Conservation (phyloP, 2,888 invertebrate species). For the Tenthredo scrophulariae region DNA sequence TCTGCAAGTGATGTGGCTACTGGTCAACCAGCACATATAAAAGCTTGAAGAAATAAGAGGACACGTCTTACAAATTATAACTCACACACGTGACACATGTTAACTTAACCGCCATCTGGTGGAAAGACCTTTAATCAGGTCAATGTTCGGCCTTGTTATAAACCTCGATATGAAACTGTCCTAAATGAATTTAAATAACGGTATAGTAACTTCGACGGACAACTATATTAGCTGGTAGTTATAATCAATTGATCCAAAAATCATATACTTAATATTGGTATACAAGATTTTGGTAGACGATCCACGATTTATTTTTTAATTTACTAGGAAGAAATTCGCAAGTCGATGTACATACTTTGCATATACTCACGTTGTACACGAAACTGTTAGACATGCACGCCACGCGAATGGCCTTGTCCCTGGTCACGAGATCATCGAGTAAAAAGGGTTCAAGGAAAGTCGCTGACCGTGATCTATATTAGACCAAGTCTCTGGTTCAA, state of each 20-base stretch:
- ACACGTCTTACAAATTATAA: not conserved
- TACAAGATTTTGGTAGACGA: not conserved
- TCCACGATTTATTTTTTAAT: not conserved
- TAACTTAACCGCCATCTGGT: slow-evolving; percentile 2
- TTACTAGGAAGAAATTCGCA: not conserved
- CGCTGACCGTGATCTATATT: slow-evolving; percentile 29
- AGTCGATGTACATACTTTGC: not conserved
- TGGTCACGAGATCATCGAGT: not conserved
- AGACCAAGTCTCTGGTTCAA: not conserved
- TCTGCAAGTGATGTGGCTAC: slow-evolving; percentile 5
- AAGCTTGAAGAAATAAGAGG: not conserved
- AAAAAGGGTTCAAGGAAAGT: slow-evolving; percentile 40
- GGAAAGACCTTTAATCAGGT: slow-evolving; percentile 40
- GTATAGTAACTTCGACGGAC: not conserved
- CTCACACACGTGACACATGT: not conserved
- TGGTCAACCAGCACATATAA: not conserved
- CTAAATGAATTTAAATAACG: slow-evolving; percentile 3
- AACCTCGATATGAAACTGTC: not conserved
- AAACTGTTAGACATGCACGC: not conserved
- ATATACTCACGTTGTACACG: slow-evolving; percentile 12
- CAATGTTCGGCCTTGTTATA: slow-evolving; percentile 18
- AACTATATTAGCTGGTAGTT: not conserved
- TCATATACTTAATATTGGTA: not conserved
- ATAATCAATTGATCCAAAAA: not conserved
- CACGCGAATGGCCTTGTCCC: slow-evolving; percentile 16